A percentile compares a stretch with the other conserved stretches of the same genome.
Evolutionary conservation across 2,797 vertebrate genomes (phyloP).

Genomic region (Spatula clypeata): DNA sequence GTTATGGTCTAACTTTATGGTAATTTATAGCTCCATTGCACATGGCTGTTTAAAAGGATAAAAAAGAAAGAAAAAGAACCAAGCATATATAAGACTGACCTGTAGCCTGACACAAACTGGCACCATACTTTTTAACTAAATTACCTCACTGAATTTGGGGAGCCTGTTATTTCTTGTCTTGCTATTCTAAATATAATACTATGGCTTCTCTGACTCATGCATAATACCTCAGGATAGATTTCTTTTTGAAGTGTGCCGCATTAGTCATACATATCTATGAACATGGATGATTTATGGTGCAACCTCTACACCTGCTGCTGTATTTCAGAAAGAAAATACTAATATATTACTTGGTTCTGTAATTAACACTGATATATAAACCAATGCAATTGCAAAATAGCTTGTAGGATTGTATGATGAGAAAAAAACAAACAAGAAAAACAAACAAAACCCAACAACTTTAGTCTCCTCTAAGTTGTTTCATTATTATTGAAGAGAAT

Average conservation of each 20-base stretch:
- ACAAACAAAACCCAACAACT: not conserved
- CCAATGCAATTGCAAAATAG: not conserved
- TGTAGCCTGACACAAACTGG: slow-evolving; percentile 71
- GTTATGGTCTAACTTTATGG: slow-evolving; percentile 70
- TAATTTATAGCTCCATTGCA: slow-evolving; percentile 76
- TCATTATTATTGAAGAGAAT: not conserved
- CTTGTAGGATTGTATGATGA: not conserved
- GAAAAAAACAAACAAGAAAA: not conserved
- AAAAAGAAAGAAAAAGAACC: not conserved
- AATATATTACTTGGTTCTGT: slow-evolving; percentile 3
- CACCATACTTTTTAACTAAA: slow-evolving; percentile 75
- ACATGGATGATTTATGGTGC: slow-evolving; percentile 42
- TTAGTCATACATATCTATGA: slow-evolving; percentile 74
- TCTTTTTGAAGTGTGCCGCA: slow-evolving; percentile 64
- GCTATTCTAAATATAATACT: slow-evolving; percentile 73
- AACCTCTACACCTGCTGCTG: not conserved
- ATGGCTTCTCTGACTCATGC: slow-evolving; percentile 70
- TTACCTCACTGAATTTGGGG: slow-evolving; percentile 80
- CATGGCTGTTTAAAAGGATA: slow-evolving; percentile 62
- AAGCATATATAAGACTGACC: slow-evolving; percentile 13
- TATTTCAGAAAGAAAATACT: slow-evolving; percentile 40
- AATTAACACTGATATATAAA: slow-evolving; percentile 58
- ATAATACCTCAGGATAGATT: slow-evolving; percentile 56
- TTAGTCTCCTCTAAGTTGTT: not conserved
- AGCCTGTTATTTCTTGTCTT: slow-evolving; percentile 73